Evolutionary conservation across 2,888 invertebrate species (phyloP).

Genomic region (Drosophila recens): DNA sequence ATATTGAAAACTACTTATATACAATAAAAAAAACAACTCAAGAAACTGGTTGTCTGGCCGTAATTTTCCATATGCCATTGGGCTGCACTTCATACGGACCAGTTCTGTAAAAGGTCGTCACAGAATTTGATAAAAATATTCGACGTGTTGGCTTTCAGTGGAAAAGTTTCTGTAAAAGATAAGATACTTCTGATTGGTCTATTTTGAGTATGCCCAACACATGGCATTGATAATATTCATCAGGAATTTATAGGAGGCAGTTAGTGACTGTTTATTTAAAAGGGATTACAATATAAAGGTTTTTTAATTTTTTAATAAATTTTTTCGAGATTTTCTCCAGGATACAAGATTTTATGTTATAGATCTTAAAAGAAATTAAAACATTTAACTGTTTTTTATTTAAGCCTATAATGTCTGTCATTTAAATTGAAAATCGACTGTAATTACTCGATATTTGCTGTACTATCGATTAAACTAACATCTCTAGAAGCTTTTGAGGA

Average conservation of each 20-base stretch:
- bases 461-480: no score
- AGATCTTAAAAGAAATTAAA: background rate
- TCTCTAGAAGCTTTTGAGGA: no score
- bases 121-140: slow-evolving; percentile 13
- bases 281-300: background rate
- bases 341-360: background rate
- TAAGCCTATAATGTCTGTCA: background rate
- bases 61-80: slow-evolving; percentile 69
- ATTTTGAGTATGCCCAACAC: slow-evolving; percentile 16
- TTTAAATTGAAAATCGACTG: no score
- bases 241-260: background rate
- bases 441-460: no score
- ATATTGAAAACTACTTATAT: slow-evolving; percentile 45
- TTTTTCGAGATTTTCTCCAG: background rate
- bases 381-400: background rate
- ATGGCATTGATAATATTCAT: slow-evolving; percentile 3
- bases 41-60: slow-evolving; percentile 61
- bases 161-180: slow-evolving; percentile 41
- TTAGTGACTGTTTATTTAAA: background rate
- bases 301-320: background rate
- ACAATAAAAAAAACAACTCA: slow-evolving; percentile 7
- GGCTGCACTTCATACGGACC: slow-evolving; percentile 54
- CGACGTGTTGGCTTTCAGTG: slow-evolving; percentile 16
- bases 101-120: slow-evolving; percentile 64
- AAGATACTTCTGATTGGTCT: slow-evolving; percentile 25